Conservation (phyloP, 2,113 vertebrate species). For the Rynchops niger region DNA sequence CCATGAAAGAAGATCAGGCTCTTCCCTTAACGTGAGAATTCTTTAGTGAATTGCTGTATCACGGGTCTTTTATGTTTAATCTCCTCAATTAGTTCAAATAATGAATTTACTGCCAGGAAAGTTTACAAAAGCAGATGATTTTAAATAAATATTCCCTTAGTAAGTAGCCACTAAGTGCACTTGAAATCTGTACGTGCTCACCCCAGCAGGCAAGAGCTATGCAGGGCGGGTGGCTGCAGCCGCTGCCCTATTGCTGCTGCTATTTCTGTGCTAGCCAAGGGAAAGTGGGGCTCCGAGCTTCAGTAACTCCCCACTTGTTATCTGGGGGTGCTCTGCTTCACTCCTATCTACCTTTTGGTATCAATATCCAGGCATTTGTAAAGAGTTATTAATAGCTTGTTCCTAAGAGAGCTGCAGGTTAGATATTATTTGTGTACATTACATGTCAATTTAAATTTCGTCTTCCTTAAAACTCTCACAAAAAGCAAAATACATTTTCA, state of each 20-base stretch:
- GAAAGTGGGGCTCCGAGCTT: neutral
- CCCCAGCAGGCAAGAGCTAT: neutral
- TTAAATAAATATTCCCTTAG: neutral
- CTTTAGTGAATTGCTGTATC: neutral
- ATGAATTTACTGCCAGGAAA: constrained; percentile 26
- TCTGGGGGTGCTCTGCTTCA: neutral
- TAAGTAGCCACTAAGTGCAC: neutral
- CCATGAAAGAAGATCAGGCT: neutral
- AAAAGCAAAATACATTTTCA: neutral
- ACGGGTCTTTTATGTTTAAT: neutral
- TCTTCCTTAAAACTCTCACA: neutral
- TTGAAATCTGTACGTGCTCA: neutral
- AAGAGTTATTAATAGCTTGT: neutral
- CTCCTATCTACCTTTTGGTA: neutral
- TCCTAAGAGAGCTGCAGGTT: neutral
- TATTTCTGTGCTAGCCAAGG: neutral
- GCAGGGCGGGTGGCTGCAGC: neutral
- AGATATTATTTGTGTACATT: neutral
- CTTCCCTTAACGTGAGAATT: neutral
- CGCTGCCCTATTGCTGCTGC: neutral
- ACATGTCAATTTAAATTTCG: neutral
- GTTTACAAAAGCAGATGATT: constrained; percentile 19
- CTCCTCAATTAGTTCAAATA: constrained; percentile 12
- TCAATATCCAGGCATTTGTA: neutral
- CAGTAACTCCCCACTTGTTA: neutral